Conservation (phyloP, 2,113 vertebrate species). For the Grallaria varia region DNA sequence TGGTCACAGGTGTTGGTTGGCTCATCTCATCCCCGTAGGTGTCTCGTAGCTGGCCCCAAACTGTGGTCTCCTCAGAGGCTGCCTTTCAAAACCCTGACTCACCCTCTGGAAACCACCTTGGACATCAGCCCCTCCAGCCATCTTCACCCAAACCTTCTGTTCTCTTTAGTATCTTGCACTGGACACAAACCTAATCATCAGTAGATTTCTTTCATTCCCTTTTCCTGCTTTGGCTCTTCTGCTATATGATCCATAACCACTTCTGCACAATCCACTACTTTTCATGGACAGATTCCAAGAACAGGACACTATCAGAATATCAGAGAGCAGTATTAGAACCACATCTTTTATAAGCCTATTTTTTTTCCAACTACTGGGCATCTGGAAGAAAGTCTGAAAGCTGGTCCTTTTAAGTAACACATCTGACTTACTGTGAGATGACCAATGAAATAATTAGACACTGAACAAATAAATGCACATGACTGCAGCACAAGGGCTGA, state of each 20-base stretch:
- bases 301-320: not conserved
- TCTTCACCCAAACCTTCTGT: not conserved
- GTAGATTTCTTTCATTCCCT: not conserved
- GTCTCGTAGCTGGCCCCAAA: not conserved
- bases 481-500: not conserved
- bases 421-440: not conserved
- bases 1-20: not conserved
- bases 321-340: not conserved
- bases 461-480: not conserved
- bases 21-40: not conserved
- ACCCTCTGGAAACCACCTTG: not conserved
- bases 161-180: not conserved
- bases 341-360: not conserved
- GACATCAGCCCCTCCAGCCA: not conserved
- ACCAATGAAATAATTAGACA: not conserved
- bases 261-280: not conserved
- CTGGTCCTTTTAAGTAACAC: not conserved
- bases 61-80: not conserved
- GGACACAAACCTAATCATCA: not conserved
- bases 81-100: not conserved
- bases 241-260: not conserved
- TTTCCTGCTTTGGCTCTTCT: not conserved
- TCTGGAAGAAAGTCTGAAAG: not conserved
- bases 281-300: not conserved
- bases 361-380: not conserved